Base-by-base conservation (phyloP, 2,888 invertebrate species). In the Drosophila ustulata region DNA sequence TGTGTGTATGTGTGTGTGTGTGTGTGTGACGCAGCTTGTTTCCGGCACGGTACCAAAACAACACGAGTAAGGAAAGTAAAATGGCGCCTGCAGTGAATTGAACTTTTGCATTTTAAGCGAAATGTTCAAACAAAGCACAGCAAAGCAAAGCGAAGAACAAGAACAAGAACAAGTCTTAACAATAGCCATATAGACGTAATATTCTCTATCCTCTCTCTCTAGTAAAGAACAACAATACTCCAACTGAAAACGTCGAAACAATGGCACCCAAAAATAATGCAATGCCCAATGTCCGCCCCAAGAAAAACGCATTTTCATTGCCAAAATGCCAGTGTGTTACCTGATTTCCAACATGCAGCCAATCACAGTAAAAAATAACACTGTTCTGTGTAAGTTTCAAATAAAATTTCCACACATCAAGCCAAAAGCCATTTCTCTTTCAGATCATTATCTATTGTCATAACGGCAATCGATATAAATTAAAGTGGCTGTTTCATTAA, bases 41-140 rank as follows among this genome's bases (percentile, higher is more conserved):
- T 85, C 84, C 84, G 84, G 80, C 51, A 66, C 70, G 67, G 71
- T 66, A 66, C 53, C 70, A 82, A 82, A 71, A 87, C 84, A 78
- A 88, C 81, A 78, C 71, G 67, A 70, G 75, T 57, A 87, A 86
- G 69, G 71, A 88, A 88, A 83, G 84, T 75, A 87, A 70, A 70
- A 69, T 70, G 76, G 73, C 72, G 88, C 88, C 89, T 76, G 83
- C 71, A 85, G 88, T 82, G 86, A 89, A 85, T 78, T 84, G 83
- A 88, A 85, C 82, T 85, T 87, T 89, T 89, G 89, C 89, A 85
- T 85, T 88, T 85, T 67, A 72, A 82, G 80, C 67, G 86, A 89
- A 79, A 88, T 70, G 74, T 68, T 71, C 68, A 69, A 81, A 74
- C 75, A 78, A 77, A 84, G 73, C 85, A 63, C 50, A 45, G 43